These are phyloP conservation scores for Halictus rubicundus DNA, from an alignment of 1,140 invertebrate species.

Conservation along the genomic window DNA sequence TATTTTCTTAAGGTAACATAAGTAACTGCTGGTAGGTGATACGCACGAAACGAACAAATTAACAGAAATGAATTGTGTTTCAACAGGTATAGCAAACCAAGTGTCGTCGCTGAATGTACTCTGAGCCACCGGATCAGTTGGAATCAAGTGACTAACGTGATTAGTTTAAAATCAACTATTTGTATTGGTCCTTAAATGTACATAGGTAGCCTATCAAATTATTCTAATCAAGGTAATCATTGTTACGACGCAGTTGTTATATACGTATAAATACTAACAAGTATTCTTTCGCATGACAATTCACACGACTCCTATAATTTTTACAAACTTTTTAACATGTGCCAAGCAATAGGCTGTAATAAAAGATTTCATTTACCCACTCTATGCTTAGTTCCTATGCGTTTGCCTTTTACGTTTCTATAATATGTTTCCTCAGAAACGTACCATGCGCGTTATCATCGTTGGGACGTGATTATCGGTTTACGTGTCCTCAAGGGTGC, in stretches of 20 bases:
- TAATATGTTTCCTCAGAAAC: not conserved
- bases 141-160: not conserved
- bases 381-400: not conserved
- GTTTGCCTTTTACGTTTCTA: not conserved
- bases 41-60: conserved; percentile 6
- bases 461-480: not conserved
- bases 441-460: not conserved
- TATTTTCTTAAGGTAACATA: too few species aligned
- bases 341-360: conserved; percentile 3
- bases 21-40: too few species aligned
- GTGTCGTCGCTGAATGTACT: conserved; percentile 76
- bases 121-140: conserved; percentile 13
- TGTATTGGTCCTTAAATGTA: conserved; percentile 1
- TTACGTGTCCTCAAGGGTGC: conserved; percentile 55
- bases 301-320: conserved; percentile 11
- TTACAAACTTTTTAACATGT: conserved; percentile 13
- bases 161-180: not conserved
- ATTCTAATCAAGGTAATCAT: not conserved
- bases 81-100: conserved; percentile 78
- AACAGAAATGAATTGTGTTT: conserved; percentile 9
- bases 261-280: too few species aligned
- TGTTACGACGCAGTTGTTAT: conserved; percentile 16
- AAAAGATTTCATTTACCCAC: not conserved
- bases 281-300: not conserved
- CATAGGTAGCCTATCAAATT: not conserved